Evolutionary conservation across 2,113 vertebrate genomes (phyloP), one percentile per base, ranked within the genome.

Genomic region (Nerophis ophidion): DNA sequence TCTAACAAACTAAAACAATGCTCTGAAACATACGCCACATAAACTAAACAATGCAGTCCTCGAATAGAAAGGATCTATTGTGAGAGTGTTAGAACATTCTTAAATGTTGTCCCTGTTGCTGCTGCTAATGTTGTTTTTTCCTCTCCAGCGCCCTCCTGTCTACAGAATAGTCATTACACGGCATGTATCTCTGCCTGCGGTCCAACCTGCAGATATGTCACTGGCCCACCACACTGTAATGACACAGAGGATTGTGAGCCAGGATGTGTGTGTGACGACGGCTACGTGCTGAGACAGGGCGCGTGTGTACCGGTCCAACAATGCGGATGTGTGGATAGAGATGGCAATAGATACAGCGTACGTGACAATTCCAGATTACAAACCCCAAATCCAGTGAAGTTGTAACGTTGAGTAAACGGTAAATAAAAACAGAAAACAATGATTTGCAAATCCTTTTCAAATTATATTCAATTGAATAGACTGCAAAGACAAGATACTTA

Each of bases 291-390:
- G 40, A 91, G 88, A 63, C 65, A 57, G 4, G 77, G 65, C 56
- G 57, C 71, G 0, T 94, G 93, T 64, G 92, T 93, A 33, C 84
- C 89, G n/a, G 59, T 93, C 36, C 74, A 79, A 17, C 63, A 81
- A 4, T 95, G 93, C 34, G 92, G 91, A 55, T 95, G 93, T 64
- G 81, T 85, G 17, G 91, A 92, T 42, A 70, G 77, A n/a, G 71
- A 88, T 19, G 83, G 92, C 68, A 81, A 73, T 47, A 90, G 83
- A 68, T 72, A 90, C 76, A 71, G 76, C 0, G 93, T 93, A 81
- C 88, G 91, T 84, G 6, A 50, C 8, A 6, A 6, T 58, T 58
- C 10, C 45, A 8, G 54, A 17, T 49, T 11, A 47, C 11, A 34
- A 17, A 35, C 46, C 3, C 19, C 19, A 26, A 26, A 26, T 33